These are phyloP conservation scores for Frankliniella intonsa DNA, from an alignment of 2,888 invertebrate genomes.

Conservation along the genomic window DNA sequence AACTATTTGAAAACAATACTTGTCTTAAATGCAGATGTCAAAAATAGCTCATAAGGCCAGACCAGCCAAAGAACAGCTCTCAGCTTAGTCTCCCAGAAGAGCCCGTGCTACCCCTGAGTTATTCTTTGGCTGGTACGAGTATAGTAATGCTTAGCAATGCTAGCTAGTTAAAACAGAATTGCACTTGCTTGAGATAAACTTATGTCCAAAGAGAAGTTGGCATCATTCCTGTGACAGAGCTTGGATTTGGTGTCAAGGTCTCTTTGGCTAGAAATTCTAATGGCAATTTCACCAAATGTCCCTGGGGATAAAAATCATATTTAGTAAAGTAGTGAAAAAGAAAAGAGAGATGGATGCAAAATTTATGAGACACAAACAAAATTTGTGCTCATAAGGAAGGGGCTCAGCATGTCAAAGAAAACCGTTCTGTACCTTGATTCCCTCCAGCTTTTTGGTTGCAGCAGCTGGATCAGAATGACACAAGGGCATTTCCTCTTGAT, in stretches of 20 bases:
- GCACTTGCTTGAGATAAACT: conserved; percentile 31
- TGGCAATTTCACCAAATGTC: conserved; percentile 84
- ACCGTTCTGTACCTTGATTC: conserved; percentile 33
- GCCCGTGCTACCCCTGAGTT: background rate
- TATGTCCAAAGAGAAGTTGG: conserved; percentile 90
- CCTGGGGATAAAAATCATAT: conserved; percentile 49
- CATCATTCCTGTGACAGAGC: conserved; percentile 86
- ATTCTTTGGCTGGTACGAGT: background rate
- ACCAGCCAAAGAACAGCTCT: no score
- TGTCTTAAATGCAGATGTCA: no score
- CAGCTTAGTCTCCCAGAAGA: background rate
- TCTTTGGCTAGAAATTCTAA: conserved; percentile 84
- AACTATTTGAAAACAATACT: no score
- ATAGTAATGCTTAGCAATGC: background rate
- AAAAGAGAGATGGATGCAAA: conserved; percentile 3
- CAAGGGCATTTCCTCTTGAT: conserved; percentile 66
- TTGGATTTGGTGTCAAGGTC: conserved; percentile 73
- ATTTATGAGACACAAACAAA: conserved; percentile 16
- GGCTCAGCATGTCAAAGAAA: background rate
- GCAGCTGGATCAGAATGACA: conserved; percentile 66
- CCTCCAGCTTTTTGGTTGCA: conserved; percentile 48
- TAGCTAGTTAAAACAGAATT: background rate
- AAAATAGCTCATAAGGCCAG: no score
- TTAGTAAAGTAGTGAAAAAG: no score
- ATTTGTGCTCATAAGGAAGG: background rate